These are phyloP conservation scores for Crossaster papposus DNA, from an alignment of 53 echinoderm and acorn worm species.

Conservation along the genomic window DNA sequence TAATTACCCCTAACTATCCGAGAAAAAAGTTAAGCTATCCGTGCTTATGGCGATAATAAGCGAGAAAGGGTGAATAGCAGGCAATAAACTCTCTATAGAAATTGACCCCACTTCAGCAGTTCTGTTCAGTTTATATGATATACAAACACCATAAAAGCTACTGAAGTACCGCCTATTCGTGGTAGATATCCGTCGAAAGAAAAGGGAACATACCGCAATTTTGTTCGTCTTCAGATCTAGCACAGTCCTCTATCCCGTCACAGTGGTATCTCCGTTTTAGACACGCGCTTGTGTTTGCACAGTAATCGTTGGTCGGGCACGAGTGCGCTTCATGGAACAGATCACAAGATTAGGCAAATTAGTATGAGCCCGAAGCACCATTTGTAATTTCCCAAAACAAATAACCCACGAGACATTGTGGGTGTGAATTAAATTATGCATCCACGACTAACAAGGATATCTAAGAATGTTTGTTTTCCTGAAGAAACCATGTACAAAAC, in stretches of 20 bases:
- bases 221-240: not conserved
- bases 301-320: slow-evolving; percentile 11
- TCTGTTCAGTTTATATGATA: not conserved
- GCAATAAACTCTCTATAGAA: not conserved
- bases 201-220: slow-evolving; percentile 7
- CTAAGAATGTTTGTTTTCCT: no score
- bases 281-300: slow-evolving; percentile 10
- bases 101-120: not conserved
- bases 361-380: not conserved
- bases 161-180: not conserved
- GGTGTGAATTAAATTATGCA: no score
- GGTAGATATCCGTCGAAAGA: no score
- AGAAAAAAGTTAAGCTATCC: no score
- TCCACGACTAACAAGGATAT: no score
- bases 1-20: no score
- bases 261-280: not conserved
- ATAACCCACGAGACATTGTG: not conserved
- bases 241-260: slow-evolving; percentile 16
- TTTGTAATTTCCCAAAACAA: not conserved
- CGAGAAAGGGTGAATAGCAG: no score
- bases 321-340: not conserved
- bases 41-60: no score
- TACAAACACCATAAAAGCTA: not conserved
- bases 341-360: not conserved
- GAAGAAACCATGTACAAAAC: no score